phyloP scores from a whole-genome alignment of 2,888 invertebrate species.

The Drosophila buzzatii region DNA sequence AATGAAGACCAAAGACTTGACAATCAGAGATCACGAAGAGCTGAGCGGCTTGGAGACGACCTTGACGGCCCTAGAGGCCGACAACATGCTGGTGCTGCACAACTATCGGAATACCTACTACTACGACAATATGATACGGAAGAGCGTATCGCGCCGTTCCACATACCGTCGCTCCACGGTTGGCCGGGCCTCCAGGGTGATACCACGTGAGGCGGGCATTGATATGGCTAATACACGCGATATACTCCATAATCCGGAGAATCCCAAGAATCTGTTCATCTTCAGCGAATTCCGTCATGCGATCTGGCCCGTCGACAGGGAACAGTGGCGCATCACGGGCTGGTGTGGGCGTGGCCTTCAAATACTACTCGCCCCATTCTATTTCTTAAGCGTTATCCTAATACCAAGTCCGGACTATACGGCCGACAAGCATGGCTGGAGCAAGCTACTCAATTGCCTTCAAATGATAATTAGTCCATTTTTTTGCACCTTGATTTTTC shows the following conservation, averaged over 20 bases:
- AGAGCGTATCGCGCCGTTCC: background rate
- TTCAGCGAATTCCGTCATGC: constrained; percentile 50
- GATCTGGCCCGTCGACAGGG: constrained; percentile 55
- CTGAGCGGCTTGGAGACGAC: background rate
- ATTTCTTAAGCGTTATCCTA: constrained; percentile 32
- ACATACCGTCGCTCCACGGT: background rate
- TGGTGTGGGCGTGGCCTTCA: constrained; percentile 15
- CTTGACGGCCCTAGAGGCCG: background rate
- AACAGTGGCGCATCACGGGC: constrained; percentile 51
- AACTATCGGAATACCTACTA: background rate
- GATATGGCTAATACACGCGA: constrained; percentile 4
- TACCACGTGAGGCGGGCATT: background rate
- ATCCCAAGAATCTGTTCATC: constrained; percentile 49
- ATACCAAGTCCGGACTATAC: constrained; percentile 72
- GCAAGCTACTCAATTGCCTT: constrained; percentile 74
- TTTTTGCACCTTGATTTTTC: background rate
- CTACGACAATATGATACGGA: background rate
- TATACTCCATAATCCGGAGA: constrained; percentile 32
- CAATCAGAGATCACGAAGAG: background rate
- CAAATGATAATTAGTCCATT: constrained; percentile 66
- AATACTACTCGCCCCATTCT: constrained; percentile 32
- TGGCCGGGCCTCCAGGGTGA: background rate
- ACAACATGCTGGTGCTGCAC: constrained; percentile 2
- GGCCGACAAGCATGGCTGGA: constrained; percentile 76
- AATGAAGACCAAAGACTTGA: background rate